phyloP scores from a whole-genome alignment of 2,797 vertebrate genomes.

The Psittacula derbiana region DNA sequence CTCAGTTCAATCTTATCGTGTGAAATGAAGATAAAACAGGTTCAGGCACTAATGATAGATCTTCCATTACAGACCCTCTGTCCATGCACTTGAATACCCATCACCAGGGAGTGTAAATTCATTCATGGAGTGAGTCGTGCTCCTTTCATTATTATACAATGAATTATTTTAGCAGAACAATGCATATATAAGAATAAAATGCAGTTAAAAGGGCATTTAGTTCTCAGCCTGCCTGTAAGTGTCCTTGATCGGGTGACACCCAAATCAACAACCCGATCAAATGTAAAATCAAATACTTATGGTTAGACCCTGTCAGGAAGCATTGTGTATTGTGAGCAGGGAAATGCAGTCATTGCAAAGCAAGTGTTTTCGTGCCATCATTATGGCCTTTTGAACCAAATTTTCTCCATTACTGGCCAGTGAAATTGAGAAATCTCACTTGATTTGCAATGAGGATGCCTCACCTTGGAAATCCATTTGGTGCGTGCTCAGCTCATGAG shows the following conservation, averaged over 20 bases:
- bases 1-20: not conserved
- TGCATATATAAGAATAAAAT: not conserved
- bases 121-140: not conserved
- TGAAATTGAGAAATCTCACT: not conserved
- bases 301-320: not conserved
- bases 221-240: not conserved
- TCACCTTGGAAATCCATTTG: not conserved
- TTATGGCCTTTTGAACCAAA: not conserved
- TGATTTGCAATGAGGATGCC: not conserved
- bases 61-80: not conserved
- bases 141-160: constrained; percentile 46
- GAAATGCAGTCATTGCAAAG: not conserved
- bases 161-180: constrained; percentile 26
- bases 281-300: not conserved
- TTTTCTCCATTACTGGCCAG: not conserved
- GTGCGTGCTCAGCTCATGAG: rapidly evolving
- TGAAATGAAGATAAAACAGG: constrained; percentile 36
- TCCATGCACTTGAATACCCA: constrained; percentile 28
- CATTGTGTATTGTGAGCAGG: rapidly evolving
- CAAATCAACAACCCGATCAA: not conserved
- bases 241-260: not conserved
- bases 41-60: not conserved
- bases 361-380: rapidly evolving
- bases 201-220: constrained; percentile 5
- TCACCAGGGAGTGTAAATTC: not conserved